A percentile compares a stretch with the other conserved stretches of the same genome.
phyloP scores from a whole-genome alignment of 1,140 invertebrate genomes.

The Plodia interpunctella region DNA sequence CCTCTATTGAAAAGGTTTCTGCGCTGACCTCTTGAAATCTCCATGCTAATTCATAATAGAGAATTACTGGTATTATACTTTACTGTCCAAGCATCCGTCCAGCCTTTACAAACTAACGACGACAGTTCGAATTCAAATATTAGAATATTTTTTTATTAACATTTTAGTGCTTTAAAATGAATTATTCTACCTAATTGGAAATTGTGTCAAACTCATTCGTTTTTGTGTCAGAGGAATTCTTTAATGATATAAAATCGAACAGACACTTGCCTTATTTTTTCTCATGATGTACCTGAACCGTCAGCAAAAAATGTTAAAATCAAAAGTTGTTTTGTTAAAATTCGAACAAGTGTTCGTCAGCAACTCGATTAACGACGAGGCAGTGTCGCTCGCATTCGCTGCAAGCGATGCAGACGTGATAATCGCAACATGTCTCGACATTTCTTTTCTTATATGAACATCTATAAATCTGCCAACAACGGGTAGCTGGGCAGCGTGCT shows the following conservation, averaged over 20 bases:
- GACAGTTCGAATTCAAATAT: too few species aligned
- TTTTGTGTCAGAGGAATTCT: too few species aligned
- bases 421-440: slow-evolving; percentile 55
- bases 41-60: background rate
- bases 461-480: slow-evolving; percentile 15
- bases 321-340: too few species aligned
- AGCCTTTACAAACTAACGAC: background rate
- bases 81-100: background rate
- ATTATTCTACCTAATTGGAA: too few species aligned
- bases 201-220: too few species aligned
- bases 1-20: background rate
- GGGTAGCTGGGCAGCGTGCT: slow-evolving; percentile 35
- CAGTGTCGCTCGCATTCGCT: slow-evolving; percentile 33
- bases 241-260: too few species aligned
- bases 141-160: too few species aligned
- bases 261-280: too few species aligned
- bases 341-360: too few species aligned
- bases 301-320: too few species aligned
- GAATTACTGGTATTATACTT: background rate
- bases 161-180: too few species aligned
- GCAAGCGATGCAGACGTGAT: slow-evolving; percentile 46
- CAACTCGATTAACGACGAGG: slow-evolving; percentile 13
- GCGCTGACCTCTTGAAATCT: background rate
- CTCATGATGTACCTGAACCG: too few species aligned
- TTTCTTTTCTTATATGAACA: slow-evolving; percentile 47